phyloP scores from a whole-genome alignment of 2,888 invertebrate species.

The Melanostoma mellinum region DNA sequence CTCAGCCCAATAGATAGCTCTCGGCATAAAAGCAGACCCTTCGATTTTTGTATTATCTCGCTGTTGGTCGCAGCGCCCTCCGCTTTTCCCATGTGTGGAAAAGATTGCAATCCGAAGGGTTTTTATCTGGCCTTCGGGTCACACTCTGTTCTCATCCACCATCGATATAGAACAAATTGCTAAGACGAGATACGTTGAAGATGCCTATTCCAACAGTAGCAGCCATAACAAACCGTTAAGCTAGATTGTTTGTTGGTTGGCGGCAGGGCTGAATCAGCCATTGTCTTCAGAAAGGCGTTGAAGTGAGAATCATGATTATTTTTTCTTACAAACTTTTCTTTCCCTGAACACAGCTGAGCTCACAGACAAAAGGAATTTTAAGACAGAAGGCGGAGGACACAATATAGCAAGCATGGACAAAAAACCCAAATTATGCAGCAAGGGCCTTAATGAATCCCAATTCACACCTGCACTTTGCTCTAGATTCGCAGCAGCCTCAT shows the following conservation, averaged over 20 bases:
- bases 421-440: neutral
- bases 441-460: neutral
- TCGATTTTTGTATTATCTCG: constrained; percentile 57
- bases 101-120: constrained; percentile 44
- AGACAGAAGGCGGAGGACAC: too few species aligned
- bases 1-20: constrained; percentile 28
- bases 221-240: constrained; percentile 54
- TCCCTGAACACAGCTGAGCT: too few species aligned
- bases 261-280: neutral
- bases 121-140: constrained; percentile 42
- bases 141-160: constrained; percentile 1
- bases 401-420: too few species aligned
- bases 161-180: constrained; percentile 40
- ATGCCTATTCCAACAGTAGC: constrained; percentile 28
- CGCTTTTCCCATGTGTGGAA: constrained; percentile 8
- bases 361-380: too few species aligned
- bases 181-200: constrained; percentile 37
- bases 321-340: too few species aligned
- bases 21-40: constrained; percentile 35
- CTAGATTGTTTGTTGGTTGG: neutral
- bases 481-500: constrained; percentile 24
- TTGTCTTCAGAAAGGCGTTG: too few species aligned
- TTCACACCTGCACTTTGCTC: constrained; percentile 22
- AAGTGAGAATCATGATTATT: too few species aligned
- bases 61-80: constrained; percentile 1